Evolutionary conservation across 2,797 vertebrate genomes (phyloP).

Genomic region (Melanotaenia pygmaea): DNA sequence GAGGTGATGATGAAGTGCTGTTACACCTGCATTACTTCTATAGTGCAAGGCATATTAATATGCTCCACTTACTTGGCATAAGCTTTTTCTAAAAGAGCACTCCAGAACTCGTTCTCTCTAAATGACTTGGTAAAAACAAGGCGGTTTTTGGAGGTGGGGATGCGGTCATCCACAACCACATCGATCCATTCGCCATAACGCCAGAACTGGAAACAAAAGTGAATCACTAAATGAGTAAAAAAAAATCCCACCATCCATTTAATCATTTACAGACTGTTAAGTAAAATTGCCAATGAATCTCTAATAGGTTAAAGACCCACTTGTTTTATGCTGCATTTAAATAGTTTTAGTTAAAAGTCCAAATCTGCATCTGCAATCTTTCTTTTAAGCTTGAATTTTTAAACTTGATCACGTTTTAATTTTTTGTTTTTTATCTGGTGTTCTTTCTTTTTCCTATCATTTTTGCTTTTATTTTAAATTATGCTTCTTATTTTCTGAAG

Average conservation of each 20-base stretch:
- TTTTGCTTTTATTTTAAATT: too few species aligned
- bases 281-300: neutral
- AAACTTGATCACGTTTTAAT: too few species aligned
- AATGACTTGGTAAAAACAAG: constrained; percentile 94
- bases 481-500: too few species aligned
- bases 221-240: neutral
- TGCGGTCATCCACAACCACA: constrained; percentile 92
- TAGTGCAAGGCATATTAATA: neutral
- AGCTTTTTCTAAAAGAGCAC: constrained; percentile 95
- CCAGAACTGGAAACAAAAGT: constrained; percentile 85
- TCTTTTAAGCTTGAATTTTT: too few species aligned
- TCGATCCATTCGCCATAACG: constrained; percentile 94
- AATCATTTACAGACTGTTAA: neutral
- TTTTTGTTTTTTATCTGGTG: too few species aligned
- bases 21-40: neutral
- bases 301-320: neutral
- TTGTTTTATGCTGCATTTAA: too few species aligned
- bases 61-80: constrained; percentile 91
- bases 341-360: too few species aligned
- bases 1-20: neutral
- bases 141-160: constrained; percentile 89
- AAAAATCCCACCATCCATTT: neutral
- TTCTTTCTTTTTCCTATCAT: too few species aligned
- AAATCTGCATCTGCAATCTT: too few species aligned
- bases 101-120: constrained; percentile 96